A percentile compares a stretch with the other conserved stretches of the same genome.
Conservation (phyloP, 2,113 vertebrate genomes). For the Conger conger region DNA sequence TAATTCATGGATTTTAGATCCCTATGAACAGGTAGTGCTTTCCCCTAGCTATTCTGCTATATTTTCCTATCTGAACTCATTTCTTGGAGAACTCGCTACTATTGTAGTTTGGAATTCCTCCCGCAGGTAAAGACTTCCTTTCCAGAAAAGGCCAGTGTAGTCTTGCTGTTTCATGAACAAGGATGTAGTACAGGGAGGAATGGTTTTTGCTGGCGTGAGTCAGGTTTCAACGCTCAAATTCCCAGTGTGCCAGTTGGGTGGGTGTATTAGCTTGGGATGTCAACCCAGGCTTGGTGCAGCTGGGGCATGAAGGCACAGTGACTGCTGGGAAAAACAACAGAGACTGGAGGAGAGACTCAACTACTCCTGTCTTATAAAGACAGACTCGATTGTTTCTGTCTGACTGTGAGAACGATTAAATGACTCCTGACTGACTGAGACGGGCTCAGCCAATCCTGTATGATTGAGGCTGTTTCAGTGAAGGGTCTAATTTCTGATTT, state of each 20-base stretch:
- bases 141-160: not conserved
- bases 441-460: too few species aligned
- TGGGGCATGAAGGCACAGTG: too few species aligned
- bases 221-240: not conserved
- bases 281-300: too few species aligned
- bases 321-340: too few species aligned
- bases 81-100: not conserved
- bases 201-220: not conserved
- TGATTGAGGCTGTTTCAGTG: not conserved
- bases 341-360: too few species aligned
- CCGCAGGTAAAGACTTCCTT: not conserved
- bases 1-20: not conserved
- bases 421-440: too few species aligned
- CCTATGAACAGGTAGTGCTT: not conserved
- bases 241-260: too few species aligned
- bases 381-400: too few species aligned
- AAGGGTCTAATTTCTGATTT: not conserved
- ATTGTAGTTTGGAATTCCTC: not conserved
- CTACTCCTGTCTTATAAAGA: too few species aligned
- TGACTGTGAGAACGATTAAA: too few species aligned
- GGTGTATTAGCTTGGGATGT: too few species aligned
- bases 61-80: not conserved
- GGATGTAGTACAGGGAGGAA: not conserved
- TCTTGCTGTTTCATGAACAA: not conserved
- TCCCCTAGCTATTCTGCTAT: not conserved